Conservation (phyloP, 64 coral and sea anemone species). For the Astreopora myriophthalma region DNA sequence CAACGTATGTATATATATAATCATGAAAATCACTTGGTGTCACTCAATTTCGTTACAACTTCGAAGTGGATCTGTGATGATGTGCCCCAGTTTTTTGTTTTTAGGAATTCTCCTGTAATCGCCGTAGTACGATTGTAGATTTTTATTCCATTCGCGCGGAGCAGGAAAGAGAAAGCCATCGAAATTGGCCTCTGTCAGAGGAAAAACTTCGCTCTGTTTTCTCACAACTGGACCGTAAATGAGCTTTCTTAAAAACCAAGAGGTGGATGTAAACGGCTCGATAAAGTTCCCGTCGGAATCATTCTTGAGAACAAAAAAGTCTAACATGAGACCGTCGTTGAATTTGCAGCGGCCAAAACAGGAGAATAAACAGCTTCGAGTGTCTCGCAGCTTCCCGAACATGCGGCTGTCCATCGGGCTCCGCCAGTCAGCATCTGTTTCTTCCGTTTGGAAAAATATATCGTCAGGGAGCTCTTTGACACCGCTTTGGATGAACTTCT, state of each 20-base stretch:
- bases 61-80: constrained; percentile 30
- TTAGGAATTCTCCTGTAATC: not conserved
- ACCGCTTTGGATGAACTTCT: constrained; percentile 18
- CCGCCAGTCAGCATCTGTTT: not conserved
- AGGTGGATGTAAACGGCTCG: not conserved
- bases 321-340: constrained; percentile 27
- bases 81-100: not conserved
- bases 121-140: constrained; percentile 6
- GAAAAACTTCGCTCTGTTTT: constrained; percentile 9
- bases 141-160: constrained; percentile 49
- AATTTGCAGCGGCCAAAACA: not conserved
- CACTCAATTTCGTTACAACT: constrained; percentile 2
- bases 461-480: constrained; percentile 21
- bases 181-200: constrained; percentile 34
- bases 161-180: constrained; percentile 43
- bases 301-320: not conserved
- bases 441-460: constrained; percentile 48
- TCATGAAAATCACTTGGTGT: not conserved
- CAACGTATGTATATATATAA: not conserved
- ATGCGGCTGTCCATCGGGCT: not conserved
- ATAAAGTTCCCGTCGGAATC: not conserved
- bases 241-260: not conserved
- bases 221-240: not conserved
- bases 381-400: constrained; percentile 17
- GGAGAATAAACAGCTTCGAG: not conserved